Percentiles rank a stretch among this genome's conserved stretches.
phyloP scores from a whole-genome alignment of 2,797 vertebrate genomes.

The Carduelis carduelis region DNA sequence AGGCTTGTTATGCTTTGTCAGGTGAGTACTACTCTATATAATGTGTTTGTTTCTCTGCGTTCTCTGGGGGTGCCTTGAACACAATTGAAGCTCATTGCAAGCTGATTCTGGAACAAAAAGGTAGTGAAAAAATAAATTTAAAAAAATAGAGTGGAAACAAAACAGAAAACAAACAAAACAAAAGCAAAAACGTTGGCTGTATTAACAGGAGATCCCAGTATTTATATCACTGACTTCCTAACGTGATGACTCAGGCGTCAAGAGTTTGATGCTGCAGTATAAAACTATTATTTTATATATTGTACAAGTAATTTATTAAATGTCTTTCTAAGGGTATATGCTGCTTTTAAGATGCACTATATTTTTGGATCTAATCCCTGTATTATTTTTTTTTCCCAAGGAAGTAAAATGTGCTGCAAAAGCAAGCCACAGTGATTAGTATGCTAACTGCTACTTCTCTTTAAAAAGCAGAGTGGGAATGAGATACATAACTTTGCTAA shows the following conservation, averaged over 20 bases:
- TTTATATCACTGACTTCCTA: constrained; percentile 68
- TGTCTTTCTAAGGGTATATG: constrained; percentile 79
- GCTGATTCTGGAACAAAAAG: constrained; percentile 80
- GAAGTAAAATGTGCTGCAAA: constrained; percentile 70
- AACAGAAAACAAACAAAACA: constrained; percentile 23
- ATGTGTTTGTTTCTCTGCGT: constrained; percentile 79
- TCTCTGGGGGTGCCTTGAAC: constrained; percentile 87
- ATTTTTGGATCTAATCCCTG: constrained; percentile 78
- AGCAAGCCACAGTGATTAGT: constrained; percentile 66
- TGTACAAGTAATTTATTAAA: constrained; percentile 80
- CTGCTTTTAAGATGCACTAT: constrained; percentile 81
- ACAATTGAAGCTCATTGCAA: constrained; percentile 70
- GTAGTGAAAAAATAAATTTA: not conserved
- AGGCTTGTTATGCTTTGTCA: constrained; percentile 66
- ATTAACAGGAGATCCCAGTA: constrained; percentile 60
- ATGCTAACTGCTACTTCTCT: constrained; percentile 65
- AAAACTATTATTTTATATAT: constrained; percentile 75
- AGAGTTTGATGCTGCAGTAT: constrained; percentile 76
- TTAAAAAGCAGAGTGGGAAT: constrained; percentile 63
- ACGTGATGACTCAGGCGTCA: constrained; percentile 75
- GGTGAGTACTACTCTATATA: constrained; percentile 71
- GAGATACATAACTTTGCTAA: constrained; percentile 19
- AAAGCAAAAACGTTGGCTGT: constrained; percentile 50
- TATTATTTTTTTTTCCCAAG: constrained; percentile 72
- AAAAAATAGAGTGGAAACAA: not conserved